Evolutionary conservation across 2,888 invertebrate species (phyloP).

Genomic region (Pandemis cinnamomeana): DNA sequence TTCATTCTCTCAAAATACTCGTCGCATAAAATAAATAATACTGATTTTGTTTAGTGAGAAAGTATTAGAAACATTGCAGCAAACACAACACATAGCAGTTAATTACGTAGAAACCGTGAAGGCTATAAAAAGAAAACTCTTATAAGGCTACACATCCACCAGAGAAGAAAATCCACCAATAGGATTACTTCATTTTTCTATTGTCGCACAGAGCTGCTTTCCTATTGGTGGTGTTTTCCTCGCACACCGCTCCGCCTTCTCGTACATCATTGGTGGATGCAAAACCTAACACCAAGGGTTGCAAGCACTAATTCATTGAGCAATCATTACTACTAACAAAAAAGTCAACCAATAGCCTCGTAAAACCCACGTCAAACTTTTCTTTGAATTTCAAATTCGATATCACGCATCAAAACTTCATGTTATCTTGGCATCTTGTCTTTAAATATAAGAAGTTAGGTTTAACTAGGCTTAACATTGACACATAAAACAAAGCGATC

Average conservation of each 20-base stretch:
- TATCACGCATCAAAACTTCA: not conserved
- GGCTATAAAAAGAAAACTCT: not conserved
- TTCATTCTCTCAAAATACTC: slow-evolving; percentile 18
- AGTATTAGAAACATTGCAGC: slow-evolving; percentile 1
- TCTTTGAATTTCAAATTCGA: not conserved
- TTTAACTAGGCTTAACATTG: too few species aligned
- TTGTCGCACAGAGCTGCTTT: too few species aligned
- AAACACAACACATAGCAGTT: slow-evolving; percentile 9
- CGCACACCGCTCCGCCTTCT: too few species aligned
- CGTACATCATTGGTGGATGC: too few species aligned
- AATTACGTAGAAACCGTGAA: not conserved
- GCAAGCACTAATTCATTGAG: not conserved
- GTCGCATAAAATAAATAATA: slow-evolving; percentile 15
- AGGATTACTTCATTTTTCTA: too few species aligned
- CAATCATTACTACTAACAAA: not conserved
- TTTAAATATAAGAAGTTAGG: too few species aligned
- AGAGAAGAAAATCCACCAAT: too few species aligned
- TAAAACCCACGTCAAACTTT: not conserved
- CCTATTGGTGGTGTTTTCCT: too few species aligned
- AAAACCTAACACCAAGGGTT: not conserved
- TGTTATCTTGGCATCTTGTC: too few species aligned
- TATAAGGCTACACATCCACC: too few species aligned
- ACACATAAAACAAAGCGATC: too few species aligned
- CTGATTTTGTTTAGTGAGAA: not conserved
- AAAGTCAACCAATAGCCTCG: not conserved